These are phyloP conservation scores for Eurytoma adleriae DNA, from an alignment of 2,888 invertebrate species.

Conservation along the genomic window DNA sequence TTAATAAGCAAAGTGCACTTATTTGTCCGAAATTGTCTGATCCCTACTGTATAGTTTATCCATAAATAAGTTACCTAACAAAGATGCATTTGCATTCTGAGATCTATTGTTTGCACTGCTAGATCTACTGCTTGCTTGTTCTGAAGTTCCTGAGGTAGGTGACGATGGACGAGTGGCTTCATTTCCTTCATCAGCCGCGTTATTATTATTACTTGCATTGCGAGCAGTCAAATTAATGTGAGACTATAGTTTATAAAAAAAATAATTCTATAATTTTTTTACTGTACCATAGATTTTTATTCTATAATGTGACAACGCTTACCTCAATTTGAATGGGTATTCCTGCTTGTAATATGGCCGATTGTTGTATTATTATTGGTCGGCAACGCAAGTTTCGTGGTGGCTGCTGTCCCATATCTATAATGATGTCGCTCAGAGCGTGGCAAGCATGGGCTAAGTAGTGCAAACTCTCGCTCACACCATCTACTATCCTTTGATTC, in stretches of 20 bases:
- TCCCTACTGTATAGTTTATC: background rate
- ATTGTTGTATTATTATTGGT: conserved; percentile 85
- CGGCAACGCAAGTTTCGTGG: conserved; percentile 85
- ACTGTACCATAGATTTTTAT: background rate
- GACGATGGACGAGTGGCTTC: conserved; percentile 61
- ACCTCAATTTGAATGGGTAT: conserved; percentile 82
- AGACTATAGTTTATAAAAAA: conserved; percentile 60
- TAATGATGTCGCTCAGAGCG: conserved; percentile 90
- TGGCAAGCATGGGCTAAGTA: conserved; percentile 93
- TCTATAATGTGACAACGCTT: conserved; percentile 44
- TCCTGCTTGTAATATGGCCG: conserved; percentile 81
- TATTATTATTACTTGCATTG: conserved; percentile 64
- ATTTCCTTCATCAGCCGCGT: conserved; percentile 61
- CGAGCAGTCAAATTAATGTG: conserved; percentile 69
- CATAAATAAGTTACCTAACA: conserved; percentile 46
- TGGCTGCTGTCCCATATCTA: conserved; percentile 82
- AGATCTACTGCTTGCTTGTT: conserved; percentile 39
- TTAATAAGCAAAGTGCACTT: background rate
- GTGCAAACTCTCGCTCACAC: conserved; percentile 89
- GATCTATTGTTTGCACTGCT: conserved; percentile 30
- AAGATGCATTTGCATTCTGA: conserved; percentile 44
- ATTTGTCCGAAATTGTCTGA: conserved; percentile 7
- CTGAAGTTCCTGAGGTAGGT: conserved; percentile 58
- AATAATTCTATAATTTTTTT: background rate
- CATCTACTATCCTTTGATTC: conserved; percentile 83